Conservation (phyloP, 2,888 invertebrate genomes). For the Ariolimax columbianus region DNA sequence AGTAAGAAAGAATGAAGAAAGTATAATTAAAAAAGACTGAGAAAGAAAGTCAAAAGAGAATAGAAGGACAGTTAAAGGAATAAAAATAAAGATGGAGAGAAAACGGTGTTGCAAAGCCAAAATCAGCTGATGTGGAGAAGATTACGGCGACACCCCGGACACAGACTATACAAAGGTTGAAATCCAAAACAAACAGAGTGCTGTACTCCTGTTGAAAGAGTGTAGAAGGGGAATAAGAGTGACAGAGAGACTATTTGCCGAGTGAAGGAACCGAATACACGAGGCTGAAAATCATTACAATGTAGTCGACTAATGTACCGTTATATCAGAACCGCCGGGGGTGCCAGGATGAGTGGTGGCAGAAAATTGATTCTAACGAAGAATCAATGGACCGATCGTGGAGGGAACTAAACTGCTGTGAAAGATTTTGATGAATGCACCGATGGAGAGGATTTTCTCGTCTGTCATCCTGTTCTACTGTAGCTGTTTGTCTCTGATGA, state of each 20-base stretch:
- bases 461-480: background rate
- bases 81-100: too few species aligned
- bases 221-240: background rate
- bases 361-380: conserved; percentile 42
- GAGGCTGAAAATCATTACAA: conserved; percentile 26
- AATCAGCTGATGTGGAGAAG: too few species aligned
- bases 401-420: conserved; percentile 32
- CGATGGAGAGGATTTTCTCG: conserved; percentile 8
- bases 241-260: background rate
- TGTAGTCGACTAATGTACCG: conserved; percentile 25
- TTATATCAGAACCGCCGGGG: conserved; percentile 6
- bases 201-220: background rate
- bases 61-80: too few species aligned
- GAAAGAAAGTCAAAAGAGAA: background rate
- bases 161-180: too few species aligned
- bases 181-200: too few species aligned
- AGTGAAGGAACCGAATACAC: conserved; percentile 2
- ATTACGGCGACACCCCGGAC: too few species aligned
- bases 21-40: background rate
- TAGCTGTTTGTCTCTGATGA: conserved; percentile 14
- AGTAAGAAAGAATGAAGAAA: background rate
- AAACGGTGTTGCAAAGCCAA: too few species aligned
- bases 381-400: conserved; percentile 42
- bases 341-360: conserved; percentile 28
- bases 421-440: conserved; percentile 44